These are phyloP conservation scores for Microtus montanus DNA, from an alignment of 2,113 vertebrate species.

Conservation along the genomic window DNA sequence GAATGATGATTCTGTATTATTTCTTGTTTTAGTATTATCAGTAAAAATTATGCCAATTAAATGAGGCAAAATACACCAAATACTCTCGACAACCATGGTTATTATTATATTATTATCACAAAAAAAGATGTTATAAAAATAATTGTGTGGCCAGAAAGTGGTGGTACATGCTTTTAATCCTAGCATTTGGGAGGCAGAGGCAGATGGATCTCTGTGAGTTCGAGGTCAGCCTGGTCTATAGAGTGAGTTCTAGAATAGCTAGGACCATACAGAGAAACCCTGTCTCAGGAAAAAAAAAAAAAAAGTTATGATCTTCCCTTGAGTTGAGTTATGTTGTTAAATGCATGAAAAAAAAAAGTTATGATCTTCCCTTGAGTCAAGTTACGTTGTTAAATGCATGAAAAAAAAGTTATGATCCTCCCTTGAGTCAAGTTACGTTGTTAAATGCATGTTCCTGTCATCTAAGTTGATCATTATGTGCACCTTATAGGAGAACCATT, in stretches of 20 bases:
- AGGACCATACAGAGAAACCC: neutral
- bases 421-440: neutral
- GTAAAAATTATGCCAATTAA: conserved; percentile 7
- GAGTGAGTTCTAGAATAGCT: neutral
- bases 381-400: neutral
- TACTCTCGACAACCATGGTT: neutral
- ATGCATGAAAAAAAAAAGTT: too few relatives aligned
- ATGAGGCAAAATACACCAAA: conserved; percentile 23
- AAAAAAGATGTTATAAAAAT: neutral
- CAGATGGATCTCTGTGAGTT: neutral
- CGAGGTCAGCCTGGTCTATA: neutral
- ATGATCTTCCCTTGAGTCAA: conserved; percentile 29
- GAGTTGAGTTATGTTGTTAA: too few relatives aligned
- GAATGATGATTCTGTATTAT: neutral
- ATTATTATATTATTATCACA: neutral
- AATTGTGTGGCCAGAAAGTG: neutral
- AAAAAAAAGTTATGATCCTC: conserved; percentile 1
- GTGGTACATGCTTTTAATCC: neutral
- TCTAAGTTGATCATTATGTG: neutral
- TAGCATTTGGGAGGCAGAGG: neutral
- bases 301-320: neutral
- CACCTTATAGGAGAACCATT: conserved; percentile 29
- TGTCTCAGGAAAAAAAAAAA: neutral
- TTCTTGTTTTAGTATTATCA: neutral
- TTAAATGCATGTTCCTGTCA: neutral